These are phyloP conservation scores for Coelopa frigida DNA, from an alignment of 1,140 invertebrate species.

Conservation along the genomic window DNA sequence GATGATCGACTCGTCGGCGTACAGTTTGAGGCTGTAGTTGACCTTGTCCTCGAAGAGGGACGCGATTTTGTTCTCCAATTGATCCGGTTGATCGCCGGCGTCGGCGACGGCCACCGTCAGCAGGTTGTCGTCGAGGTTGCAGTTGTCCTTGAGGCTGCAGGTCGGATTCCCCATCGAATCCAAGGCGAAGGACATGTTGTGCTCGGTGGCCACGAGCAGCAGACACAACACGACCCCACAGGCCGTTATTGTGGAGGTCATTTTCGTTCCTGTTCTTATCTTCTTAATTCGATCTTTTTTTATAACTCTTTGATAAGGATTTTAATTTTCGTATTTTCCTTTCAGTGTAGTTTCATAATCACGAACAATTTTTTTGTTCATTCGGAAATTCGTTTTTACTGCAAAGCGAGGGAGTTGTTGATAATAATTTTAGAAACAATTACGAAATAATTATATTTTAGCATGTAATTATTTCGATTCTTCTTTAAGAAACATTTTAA, in stretches of 20 bases:
- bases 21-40: slow-evolving; percentile 38
- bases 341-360: no score
- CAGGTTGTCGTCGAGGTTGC: slow-evolving; percentile 35
- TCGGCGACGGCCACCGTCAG: slow-evolving; percentile 13
- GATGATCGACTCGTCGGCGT: slow-evolving; percentile 29
- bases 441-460: no score
- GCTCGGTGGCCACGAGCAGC: not conserved
- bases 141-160: slow-evolving; percentile 37
- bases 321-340: no score
- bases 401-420: no score
- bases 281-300: no score
- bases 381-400: no score
- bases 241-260: slow-evolving; percentile 8
- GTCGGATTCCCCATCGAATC: slow-evolving; percentile 25
- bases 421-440: no score
- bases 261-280: no score
- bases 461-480: no score
- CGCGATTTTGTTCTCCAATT: slow-evolving; percentile 36
- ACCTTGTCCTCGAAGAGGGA: slow-evolving; percentile 42
- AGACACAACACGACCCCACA: slow-evolving; percentile 1
- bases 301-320: no score
- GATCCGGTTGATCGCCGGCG: slow-evolving; percentile 9
- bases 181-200: slow-evolving; percentile 7
- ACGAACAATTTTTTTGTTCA: no score
- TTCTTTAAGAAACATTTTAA: no score